Evolutionary conservation across 2,113 vertebrate genomes (phyloP), one percentile per base, ranked within the genome.

Genomic region (Entomyzon cyanotis): DNA sequence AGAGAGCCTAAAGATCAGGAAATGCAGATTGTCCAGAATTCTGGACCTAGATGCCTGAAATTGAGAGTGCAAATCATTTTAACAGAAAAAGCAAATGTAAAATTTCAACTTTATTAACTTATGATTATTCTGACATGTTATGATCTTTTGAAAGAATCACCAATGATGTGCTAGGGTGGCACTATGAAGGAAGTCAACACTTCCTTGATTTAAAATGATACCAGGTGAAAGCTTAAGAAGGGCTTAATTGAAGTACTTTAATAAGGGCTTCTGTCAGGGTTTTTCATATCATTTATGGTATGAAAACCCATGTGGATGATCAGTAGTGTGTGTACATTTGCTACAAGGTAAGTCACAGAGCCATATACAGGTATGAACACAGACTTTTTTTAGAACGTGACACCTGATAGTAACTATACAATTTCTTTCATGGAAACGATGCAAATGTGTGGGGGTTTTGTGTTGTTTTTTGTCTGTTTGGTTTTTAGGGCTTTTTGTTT

Each of bases 161-260:
- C 19, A 41, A 0, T 73, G 37, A 37, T 3, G 1, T 0, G 0
- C 15, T 21, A 49, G 31, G 17, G 6, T 58, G 37, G 19, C 35
- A 25, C 35, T 59, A 44, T 27, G n/a, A 79, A 69, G 44, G 52
- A 91, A 63, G 33, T 35, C 49, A 82, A 4, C 5, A 4, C 35
- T 89, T 78, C 55, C 47, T 81, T 71, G 74, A 64, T 82, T 82
- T 78, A 56, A 78, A 84, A 78, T 68, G 0, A 42, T 62, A 20
- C 1, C 1, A 60, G 31, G 19, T 84, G 22, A 59, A 89, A 33
- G 55, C 20, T 63, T 63, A 63, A 53, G 19, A 41, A 87, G 21
- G 30, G 19, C 15, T 46, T 37, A 78, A 42, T 69, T 24, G 70
- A 77, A 93, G 39, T n/a, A 70, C 28, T 89, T 79, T 30, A 23